Base-by-base conservation (phyloP, 2,113 vertebrate genomes). In the Aptenodytes forsteri region DNA sequence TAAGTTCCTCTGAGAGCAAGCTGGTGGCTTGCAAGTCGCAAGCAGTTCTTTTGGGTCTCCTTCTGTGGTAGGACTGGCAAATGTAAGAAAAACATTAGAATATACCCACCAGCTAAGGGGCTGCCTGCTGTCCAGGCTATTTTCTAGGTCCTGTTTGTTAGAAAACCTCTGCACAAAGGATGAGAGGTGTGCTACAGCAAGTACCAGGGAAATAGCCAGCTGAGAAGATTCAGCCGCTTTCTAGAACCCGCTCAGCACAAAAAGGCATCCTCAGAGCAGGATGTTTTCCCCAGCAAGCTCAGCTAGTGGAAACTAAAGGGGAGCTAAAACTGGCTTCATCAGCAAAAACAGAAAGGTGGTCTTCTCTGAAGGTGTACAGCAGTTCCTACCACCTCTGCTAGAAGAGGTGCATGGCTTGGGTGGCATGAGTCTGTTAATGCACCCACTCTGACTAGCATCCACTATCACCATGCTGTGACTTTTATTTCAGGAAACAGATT, bases 41-140 rank as follows among this genome's bases (percentile, higher is more conserved):
- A 36, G 23, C 29, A 20, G 71, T n/a, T 54, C 38, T 30, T 64
- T 42, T 10, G 40, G 21, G 19, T 19, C 20, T 80, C 32, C 12
- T 73, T 47, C 75, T 56, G 59, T n/a, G 40, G 44, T 4, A 36
- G 40, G 44, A 44, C 40, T 85, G 64, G 47, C 2, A 30, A 52
- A 36, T 0, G 0, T 11, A 26, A 40, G 55, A 27, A 32, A 38
- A 50, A 20, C 18, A 12, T 47, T 3, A 3, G n/a, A 16, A 22
- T 6, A 2, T 4, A 29, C 16, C 10, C 44, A 11, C 4, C 40
- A 50, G 50, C 9, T 8, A 4, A 69, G 25, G 46, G 23, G 21
- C 42, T 89, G 55, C 52, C 75, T 64, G 42, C 65, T 83, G 5
- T 2, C 40, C 49, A 22, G 42, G 29, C 61, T 72, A 7, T 27